Evolutionary conservation across 2,113 vertebrate species (phyloP), one percentile per base, ranked within the genome.

Genomic region (Heterotilapia buettikoferi): DNA sequence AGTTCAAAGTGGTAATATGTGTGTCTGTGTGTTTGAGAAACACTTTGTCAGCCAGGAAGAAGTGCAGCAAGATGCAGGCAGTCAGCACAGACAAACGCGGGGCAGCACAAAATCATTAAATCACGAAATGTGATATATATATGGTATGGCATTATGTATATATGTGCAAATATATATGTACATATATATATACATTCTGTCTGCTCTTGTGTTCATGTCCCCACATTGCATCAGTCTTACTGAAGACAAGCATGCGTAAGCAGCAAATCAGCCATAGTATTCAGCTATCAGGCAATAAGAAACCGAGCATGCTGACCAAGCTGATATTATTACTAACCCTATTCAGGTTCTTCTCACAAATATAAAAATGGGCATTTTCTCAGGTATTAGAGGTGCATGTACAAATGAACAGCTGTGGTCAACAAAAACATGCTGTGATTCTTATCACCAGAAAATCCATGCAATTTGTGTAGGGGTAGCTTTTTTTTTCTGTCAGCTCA

Each of bases 371-470:
- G 54, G 29, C 21, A 4, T 80, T 90, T 84, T 84, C 43, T 82
- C 53, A 86, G 92, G 93, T 94, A 90, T 93, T 84, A 91, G 83
- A 76, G 56, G 36, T 45, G 61, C 84, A 76, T 86, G 47, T 90
- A 82, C 71, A 92, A 95, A 95, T 93, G 92, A 94, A 90, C 85
- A 87, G 88, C 90, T 61, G 4, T 11, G 89, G 92, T 91, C 88
- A 90, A 93, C 89, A 92, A 94, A 94, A 88, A 90, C 86, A 88
- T 43, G 87, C 85, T 90, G 90, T 76, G 92, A 94, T 93, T 95
- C 82, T 81, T 83, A 93, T 93, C 92, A 90, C 66, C 29, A 12
- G 81, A 45, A 92, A 91, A 91, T 61, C 84, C 86, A 88, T 68
- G 84, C 93, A 93, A 92, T 93, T 94, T 94, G 84, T 90, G 90